These are phyloP conservation scores for Tinea semifulvella DNA, from an alignment of 2,888 invertebrate species.

Conservation along the genomic window DNA sequence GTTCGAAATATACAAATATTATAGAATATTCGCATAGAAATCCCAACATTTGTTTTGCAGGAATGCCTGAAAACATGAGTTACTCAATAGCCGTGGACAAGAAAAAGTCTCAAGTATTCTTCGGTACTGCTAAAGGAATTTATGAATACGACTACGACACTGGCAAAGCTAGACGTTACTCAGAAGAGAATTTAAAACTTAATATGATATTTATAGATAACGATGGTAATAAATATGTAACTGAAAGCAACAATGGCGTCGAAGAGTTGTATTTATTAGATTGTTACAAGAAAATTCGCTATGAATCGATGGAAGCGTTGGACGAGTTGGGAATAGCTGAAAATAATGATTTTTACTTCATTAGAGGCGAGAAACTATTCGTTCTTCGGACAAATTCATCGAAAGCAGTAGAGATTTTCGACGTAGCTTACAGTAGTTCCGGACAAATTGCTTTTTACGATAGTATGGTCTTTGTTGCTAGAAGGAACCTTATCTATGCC, in stretches of 20 bases:
- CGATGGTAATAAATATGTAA: constrained; percentile 46
- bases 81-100: constrained; percentile 48
- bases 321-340: constrained; percentile 45
- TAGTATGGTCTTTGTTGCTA: constrained; percentile 39
- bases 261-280: constrained; percentile 42
- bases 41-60: no score
- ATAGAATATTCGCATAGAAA: no score
- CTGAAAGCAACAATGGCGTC: constrained; percentile 38
- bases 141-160: constrained; percentile 38
- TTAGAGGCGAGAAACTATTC: constrained; percentile 37
- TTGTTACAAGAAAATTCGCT: constrained; percentile 37
- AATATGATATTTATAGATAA: constrained; percentile 46
- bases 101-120: constrained; percentile 37
- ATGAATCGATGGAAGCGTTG: constrained; percentile 34
- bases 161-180: constrained; percentile 31
- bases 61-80: constrained; percentile 40
- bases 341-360: constrained; percentile 47
- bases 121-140: constrained; percentile 46
- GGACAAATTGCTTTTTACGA: constrained; percentile 45
- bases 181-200: constrained; percentile 31
- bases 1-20: no score
- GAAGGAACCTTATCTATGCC: constrained; percentile 38
- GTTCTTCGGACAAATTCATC: constrained; percentile 34
- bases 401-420: constrained; percentile 32
- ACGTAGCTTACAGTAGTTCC: constrained; percentile 37